Base-by-base conservation (phyloP, 23 tunicate genomes). In the Oikopleura vanhoeffeni region DNA sequence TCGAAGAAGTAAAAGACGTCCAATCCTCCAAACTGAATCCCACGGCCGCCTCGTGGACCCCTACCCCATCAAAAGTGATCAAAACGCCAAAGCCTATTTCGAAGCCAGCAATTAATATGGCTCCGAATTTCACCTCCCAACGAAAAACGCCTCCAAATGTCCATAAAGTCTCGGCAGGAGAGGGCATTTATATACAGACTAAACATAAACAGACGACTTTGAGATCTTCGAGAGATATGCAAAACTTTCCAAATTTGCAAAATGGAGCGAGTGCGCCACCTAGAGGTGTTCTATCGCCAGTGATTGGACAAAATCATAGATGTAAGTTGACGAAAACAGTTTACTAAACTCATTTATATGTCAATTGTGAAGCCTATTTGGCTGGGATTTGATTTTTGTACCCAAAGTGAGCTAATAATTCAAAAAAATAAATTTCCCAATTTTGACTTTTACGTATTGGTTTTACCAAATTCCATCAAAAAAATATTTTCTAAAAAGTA, bases 151-250 rank as follows among this genome's bases (percentile, higher is more conserved):
- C 79, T 33, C 79, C 79, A 30, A 71, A 71, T 38, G 35, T 71
- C 4, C 79, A 71, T 2, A 71, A 71, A 38, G 32, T 71, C 38
- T 33, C 34, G 4, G 79, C 79, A 2, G 79, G 79, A 2, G 79
- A 32, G 27, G 79, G 79, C 38, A 71, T 71, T 71, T 71, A 71
- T 38, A 71, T 71, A 2, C 79, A 71, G 32, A 71, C 79, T 32
- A 71, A 71, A 32, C 79, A 71, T 18, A 71, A 71, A 71, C 79
- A 71, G 79, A 71, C 79, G 32, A 71, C 79, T 33, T 30, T 71
- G 79, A 33, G 79, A 3, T 71, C 79, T 2, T 71, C 79, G 38
- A 33, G 79, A 2, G 79, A 71, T 30, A 32, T 71, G 34, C 79
- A 71, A 71, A 71, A 71, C 79, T 71, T 71, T 71, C 79, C 79